phyloP scores from a whole-genome alignment of 2,797 vertebrate species.

The Alcedo quadribrachys region DNA sequence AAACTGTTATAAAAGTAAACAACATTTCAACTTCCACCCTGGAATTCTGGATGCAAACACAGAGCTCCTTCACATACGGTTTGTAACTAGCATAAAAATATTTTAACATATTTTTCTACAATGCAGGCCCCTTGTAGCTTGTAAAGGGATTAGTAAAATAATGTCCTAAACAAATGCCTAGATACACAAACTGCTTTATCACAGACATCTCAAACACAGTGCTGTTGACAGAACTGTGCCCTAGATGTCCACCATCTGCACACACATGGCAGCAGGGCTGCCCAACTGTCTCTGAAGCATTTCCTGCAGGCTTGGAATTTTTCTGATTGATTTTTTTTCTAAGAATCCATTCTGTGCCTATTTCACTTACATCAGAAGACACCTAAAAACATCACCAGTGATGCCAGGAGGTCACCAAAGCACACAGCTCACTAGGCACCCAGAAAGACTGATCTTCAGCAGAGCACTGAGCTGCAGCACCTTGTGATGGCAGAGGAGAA shows the following conservation, averaged over 20 bases:
- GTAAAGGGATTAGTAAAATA: not conserved
- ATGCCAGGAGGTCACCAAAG: not conserved
- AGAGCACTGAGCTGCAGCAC: not conserved
- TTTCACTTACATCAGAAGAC: not conserved
- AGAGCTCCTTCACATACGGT: not conserved
- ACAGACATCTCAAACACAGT: not conserved
- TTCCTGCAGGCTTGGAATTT: not conserved
- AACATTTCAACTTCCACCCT: not conserved
- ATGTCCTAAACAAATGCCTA: not conserved
- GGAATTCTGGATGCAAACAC: not conserved
- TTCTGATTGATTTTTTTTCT: not conserved
- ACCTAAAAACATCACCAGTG: not conserved
- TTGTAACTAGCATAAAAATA: not conserved
- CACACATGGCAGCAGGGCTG: not conserved
- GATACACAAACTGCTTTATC: not conserved
- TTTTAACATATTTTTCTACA: not conserved
- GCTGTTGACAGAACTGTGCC: not conserved
- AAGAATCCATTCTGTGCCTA: not conserved
- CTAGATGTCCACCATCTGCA: not conserved
- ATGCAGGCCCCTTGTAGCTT: not conserved
- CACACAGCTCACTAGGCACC: not conserved
- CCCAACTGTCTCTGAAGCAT: not conserved
- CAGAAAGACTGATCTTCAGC: not conserved
- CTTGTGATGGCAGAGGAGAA: conserved; percentile 9
- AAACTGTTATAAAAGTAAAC: not conserved